These are phyloP conservation scores for Platycheirus rosarum DNA, from an alignment of 2,888 invertebrate genomes.

Conservation along the genomic window DNA sequence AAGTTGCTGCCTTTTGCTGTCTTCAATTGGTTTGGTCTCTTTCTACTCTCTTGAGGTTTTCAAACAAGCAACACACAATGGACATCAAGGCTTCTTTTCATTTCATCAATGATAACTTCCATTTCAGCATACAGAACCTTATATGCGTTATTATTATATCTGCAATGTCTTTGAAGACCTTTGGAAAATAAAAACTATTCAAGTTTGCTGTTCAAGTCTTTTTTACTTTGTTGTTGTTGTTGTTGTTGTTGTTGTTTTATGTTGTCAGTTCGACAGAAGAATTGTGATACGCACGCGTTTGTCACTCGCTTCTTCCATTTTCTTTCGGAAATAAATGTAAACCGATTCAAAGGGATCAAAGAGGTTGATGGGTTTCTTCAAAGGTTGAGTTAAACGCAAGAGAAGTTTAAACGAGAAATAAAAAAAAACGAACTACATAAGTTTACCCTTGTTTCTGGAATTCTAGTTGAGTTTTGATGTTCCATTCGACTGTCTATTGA, in stretches of 20 bases:
- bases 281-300: slow-evolving; percentile 74
- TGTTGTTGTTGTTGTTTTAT: not conserved
- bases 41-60: slow-evolving; percentile 10
- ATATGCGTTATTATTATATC: slow-evolving; percentile 40
- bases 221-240: slow-evolving; percentile 12
- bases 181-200: slow-evolving; percentile 1
- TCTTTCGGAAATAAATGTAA: slow-evolving; percentile 26
- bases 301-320: slow-evolving; percentile 67
- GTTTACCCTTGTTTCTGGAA: slow-evolving; percentile 65
- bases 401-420: slow-evolving; percentile 7
- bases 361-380: not conserved
- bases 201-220: slow-evolving; percentile 25
- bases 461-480: slow-evolving; percentile 45
- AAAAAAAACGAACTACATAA: slow-evolving; percentile 46
- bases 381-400: slow-evolving; percentile 11
- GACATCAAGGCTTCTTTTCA: slow-evolving; percentile 63
- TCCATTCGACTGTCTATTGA: slow-evolving; percentile 16
- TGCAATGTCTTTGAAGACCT: slow-evolving; percentile 26
- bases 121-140: slow-evolving; percentile 22
- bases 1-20: not conserved
- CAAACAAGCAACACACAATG: slow-evolving; percentile 6
- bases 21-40: not conserved
- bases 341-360: slow-evolving; percentile 4
- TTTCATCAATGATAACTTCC: slow-evolving; percentile 70
- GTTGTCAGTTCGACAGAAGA: slow-evolving; percentile 46